phyloP scores from a whole-genome alignment of 2,113 vertebrate species.

The Budorcas taxicolor region DNA sequence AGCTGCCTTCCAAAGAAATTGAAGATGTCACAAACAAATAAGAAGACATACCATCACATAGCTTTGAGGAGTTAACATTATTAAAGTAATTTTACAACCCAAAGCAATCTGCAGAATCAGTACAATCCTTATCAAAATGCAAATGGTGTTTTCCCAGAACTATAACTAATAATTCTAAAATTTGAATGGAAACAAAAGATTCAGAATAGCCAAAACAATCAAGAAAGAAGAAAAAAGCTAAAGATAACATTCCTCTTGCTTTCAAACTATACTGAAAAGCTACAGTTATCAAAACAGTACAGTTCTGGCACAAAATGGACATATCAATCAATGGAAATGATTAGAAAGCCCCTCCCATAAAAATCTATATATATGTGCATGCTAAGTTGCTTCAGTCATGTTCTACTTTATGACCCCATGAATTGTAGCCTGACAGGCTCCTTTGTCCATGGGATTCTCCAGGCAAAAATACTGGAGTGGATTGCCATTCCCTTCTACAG shows the following conservation, averaged over 20 bases:
- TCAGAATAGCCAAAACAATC: not conserved
- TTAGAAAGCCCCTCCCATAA: not conserved
- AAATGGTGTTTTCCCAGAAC: not conserved
- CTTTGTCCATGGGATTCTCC: not conserved
- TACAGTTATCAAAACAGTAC: not conserved
- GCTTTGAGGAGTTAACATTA: not conserved
- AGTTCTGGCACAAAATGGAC: not conserved
- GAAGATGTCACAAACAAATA: not conserved
- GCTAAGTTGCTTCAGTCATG: not conserved
- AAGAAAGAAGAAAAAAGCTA: not conserved
- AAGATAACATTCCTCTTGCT: not conserved
- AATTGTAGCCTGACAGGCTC: not conserved
- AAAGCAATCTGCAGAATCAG: not conserved
- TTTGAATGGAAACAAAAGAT: not conserved
- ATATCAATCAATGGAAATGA: not conserved
- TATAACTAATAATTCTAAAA: not conserved
- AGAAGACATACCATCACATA: not conserved
- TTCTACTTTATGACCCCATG: not conserved
- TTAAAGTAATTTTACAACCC: not conserved
- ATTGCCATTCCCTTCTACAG: not conserved
- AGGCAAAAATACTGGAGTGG: not conserved
- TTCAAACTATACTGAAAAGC: not conserved
- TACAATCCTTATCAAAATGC: not conserved
- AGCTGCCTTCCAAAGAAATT: constrained; percentile 79
- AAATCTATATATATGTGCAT: not conserved